Conservation (phyloP, 2,888 invertebrate species). For the Lasioglossum villosulum region DNA sequence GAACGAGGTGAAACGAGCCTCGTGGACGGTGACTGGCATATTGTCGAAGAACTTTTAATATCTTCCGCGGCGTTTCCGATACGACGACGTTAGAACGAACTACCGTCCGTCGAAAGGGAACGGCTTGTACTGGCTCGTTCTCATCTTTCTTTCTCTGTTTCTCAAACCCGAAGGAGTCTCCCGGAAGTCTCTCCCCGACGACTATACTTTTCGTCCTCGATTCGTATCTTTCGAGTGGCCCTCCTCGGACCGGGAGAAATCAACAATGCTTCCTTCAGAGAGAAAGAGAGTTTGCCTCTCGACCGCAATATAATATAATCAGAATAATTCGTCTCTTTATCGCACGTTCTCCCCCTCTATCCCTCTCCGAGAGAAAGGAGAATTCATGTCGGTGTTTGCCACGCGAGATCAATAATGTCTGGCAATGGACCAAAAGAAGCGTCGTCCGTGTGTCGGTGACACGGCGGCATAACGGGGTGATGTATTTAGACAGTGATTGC, state of each 20-base stretch:
- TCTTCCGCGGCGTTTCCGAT: conserved; percentile 73
- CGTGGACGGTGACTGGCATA: conserved; percentile 69
- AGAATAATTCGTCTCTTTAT: background rate
- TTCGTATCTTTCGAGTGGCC: conserved; percentile 18
- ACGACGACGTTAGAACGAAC: conserved; percentile 46
- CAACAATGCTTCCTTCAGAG: conserved; percentile 39
- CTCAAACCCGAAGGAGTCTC: background rate
- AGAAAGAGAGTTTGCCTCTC: background rate
- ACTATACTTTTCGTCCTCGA: conserved; percentile 23
- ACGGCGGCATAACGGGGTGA: background rate
- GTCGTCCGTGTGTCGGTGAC: background rate
- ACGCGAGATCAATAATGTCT: background rate
- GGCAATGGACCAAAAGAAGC: conserved; percentile 4
- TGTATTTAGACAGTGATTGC: conserved; percentile 5
- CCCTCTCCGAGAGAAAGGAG: background rate
- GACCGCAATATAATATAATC: conserved; percentile 7
- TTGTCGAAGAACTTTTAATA: conserved; percentile 79
- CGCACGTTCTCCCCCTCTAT: background rate
- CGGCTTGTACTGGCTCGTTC: conserved; percentile 57
- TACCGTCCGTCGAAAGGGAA: conserved; percentile 71
- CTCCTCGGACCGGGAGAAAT: background rate
- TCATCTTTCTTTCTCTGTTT: background rate
- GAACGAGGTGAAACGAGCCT: conserved; percentile 39
- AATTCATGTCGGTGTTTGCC: conserved; percentile 1
- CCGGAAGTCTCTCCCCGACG: conserved; percentile 4